Evolutionary conservation across 2,888 invertebrate genomes (phyloP), one percentile per base, ranked within the genome.

Genomic region (Clivina fossor): DNA sequence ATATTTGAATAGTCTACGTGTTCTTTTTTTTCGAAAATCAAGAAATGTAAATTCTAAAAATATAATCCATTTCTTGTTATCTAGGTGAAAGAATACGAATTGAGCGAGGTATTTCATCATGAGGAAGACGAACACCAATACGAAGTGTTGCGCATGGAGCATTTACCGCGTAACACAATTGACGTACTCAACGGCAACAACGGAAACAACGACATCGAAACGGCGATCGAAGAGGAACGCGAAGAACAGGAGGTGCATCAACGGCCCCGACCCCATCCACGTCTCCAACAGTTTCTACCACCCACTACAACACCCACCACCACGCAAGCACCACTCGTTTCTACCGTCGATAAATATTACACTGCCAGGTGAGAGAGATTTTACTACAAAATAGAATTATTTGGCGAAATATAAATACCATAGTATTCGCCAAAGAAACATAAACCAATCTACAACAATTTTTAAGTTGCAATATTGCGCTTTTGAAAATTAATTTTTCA

Each of bases 41-140:
- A n/a, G n/a, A n/a, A n/a, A n/a, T n/a, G n/a, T n/a, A n/a, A n/a
- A n/a, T n/a, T n/a, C n/a, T n/a, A n/a, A n/a, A n/a, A n/a, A n/a
- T n/a, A n/a, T n/a, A n/a, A n/a, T n/a, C n/a, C n/a, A n/a, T n/a
- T 15, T 18, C 20, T 55, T 59, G 48, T 51, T 22, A 69, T 72
- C 48, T 77, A 92, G 91, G 79, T 91, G 61, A 88, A 88, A 67
- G 91, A 92, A 76, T 93, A 92, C 78, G 90, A 90, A 72, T 76
- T 92, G 63, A 87, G 88, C 62, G 90, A 91, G 76, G 88, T 88
- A 61, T 91, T 91, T 74, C 90, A 90, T 76, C 87, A 86, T 68
- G 79, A 81, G 64, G 88, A 88, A 72, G 90, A 90, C 72, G 88
- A 90, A 66, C 79, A 82, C 61, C 80, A 81, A 70, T 87, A 87